Base-by-base conservation (phyloP, 1,140 invertebrate genomes). In the Panagrolaimus sp. region DNA sequence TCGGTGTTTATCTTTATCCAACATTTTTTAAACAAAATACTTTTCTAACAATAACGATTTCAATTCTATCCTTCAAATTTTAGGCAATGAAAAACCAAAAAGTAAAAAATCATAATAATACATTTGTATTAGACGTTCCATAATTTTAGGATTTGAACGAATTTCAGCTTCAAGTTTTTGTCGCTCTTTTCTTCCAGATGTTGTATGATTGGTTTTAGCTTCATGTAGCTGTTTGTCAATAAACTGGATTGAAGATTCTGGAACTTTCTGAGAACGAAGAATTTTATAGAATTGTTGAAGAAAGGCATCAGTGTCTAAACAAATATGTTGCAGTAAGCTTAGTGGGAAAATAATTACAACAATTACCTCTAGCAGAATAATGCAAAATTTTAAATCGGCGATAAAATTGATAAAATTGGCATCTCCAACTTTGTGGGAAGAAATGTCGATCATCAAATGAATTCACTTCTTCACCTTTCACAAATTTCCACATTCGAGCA, bases 61-160 rank as follows among this genome's bases (percentile, higher is more conserved):
- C n/a, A n/a, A n/a, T n/a, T n/a, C n/a, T n/a, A n/a, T n/a, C n/a
- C n/a, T n/a, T n/a, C n/a, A n/a, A n/a, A 57, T 27, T 57, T 57
- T 9, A 57, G 71, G 71, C 1, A 72, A n/a, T 25, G 71, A 43
- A 67, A 44, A 72, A 9, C 65, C 65, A 62, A 72, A 72, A 2
- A 72, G 27, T 13, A 73, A 14, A 47, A 72, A 72, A 43, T 72
- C 71, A 25, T 74, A 72, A 46, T 72, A 72, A 43, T 72, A 72
- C 63, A 67, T 67, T 31, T 53, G 46, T 7, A 74, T 48, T 1
- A 72, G n/a, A 14, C 11, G 16, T 38, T 57, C 25, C 71, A 72
- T 51, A 16, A 72, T 16, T 14, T 69, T 38, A 14, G 43, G 9
- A 46, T 48, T 53, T 25, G 44, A 57, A 5, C 71, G 53, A n/a